phyloP scores from a whole-genome alignment of 1,140 invertebrate genomes.

The Drosophila teissieri region DNA sequence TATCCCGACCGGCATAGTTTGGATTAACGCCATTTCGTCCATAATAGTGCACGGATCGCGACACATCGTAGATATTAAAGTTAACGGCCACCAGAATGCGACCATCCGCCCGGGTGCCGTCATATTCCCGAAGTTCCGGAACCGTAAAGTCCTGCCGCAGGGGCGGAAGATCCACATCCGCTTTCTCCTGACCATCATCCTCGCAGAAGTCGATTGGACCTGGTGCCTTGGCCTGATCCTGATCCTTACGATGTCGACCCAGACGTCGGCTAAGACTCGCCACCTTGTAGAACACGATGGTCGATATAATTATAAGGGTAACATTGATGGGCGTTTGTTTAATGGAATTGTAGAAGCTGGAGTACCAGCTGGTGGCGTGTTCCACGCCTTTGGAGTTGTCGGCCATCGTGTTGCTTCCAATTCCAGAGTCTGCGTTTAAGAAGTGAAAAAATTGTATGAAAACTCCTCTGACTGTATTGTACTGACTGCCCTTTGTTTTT shows the following conservation, averaged over 20 bases:
- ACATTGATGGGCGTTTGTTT: constrained; percentile 41
- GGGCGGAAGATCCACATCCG: background rate
- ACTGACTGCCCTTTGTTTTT: background rate
- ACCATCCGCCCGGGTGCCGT: constrained; percentile 48
- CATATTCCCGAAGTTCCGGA: constrained; percentile 34
- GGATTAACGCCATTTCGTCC: constrained; percentile 52
- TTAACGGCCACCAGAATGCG: constrained; percentile 60
- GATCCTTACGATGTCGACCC: background rate
- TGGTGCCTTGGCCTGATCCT: background rate
- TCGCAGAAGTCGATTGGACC: background rate
- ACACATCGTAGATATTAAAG: constrained; percentile 57
- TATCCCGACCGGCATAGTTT: constrained; percentile 55
- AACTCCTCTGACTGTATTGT: background rate
- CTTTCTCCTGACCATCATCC: background rate
- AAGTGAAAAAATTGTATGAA: background rate
- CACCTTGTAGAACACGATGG: constrained; percentile 56
- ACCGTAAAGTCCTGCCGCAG: constrained; percentile 50
- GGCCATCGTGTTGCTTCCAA: background rate
- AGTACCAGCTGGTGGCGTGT: constrained; percentile 46
- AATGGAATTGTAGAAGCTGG: constrained; percentile 35
- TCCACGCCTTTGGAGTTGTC: constrained; percentile 6
- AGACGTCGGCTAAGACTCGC: constrained; percentile 27
- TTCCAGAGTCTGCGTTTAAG: background rate
- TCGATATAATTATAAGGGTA: constrained; percentile 44
- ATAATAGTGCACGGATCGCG: constrained; percentile 48